Conservation (phyloP, 2,797 vertebrate species). For the Squalus acanthias region DNA sequence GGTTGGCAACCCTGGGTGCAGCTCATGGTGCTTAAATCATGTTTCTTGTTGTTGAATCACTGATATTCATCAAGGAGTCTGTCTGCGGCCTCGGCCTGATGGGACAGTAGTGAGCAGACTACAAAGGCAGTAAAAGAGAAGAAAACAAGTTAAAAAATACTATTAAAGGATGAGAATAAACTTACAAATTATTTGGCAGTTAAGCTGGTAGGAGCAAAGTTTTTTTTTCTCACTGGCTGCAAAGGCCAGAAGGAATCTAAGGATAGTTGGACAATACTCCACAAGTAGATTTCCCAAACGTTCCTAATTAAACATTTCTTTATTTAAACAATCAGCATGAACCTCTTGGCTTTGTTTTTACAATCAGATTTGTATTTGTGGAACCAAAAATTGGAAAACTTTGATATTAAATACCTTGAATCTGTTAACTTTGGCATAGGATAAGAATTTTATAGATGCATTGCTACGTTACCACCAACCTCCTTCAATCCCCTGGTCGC, state of each 20-base stretch:
- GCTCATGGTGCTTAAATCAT: not conserved
- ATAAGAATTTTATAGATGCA: conserved; percentile 79
- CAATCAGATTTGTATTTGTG: conserved; percentile 83
- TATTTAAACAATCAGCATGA: conserved; percentile 89
- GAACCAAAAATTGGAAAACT: conserved; percentile 87
- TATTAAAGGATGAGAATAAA: not conserved
- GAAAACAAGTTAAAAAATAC: not conserved
- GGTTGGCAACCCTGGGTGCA: not conserved
- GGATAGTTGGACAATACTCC: conserved; percentile 64
- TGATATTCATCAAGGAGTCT: not conserved
- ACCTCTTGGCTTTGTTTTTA: conserved; percentile 80
- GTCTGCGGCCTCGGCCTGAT: not conserved
- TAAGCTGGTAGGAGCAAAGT: not conserved
- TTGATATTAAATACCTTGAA: conserved; percentile 91
- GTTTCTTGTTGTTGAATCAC: not conserved
- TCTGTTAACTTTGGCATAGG: conserved; percentile 91
- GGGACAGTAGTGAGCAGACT: not conserved
- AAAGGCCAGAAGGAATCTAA: conserved; percentile 61
- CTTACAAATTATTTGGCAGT: conserved; percentile 28
- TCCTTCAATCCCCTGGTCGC: conserved; percentile 61
- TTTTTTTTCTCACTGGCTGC: conserved; percentile 56
- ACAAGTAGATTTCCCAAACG: conserved; percentile 81
- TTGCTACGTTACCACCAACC: conserved; percentile 71
- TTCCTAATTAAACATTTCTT: conserved; percentile 87
- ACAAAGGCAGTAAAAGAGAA: not conserved